These are phyloP conservation scores for Salmo trutta DNA, from an alignment of 2,797 vertebrate genomes.

Conservation along the genomic window DNA sequence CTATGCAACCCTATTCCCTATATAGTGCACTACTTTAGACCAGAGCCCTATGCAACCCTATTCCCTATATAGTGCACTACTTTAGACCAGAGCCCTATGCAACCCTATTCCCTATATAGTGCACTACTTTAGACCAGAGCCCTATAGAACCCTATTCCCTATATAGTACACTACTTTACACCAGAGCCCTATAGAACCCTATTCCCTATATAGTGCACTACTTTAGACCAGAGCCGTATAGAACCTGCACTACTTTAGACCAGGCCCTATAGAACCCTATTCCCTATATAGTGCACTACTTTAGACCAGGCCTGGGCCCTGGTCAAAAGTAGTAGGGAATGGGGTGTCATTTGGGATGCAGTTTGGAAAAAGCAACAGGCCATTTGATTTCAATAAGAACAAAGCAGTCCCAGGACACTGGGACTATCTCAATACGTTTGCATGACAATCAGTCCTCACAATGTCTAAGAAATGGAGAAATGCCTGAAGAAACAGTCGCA, in stretches of 20 bases:
- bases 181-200: no score
- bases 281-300: not conserved
- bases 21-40: not conserved
- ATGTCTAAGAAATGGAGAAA: not conserved
- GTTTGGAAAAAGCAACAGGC: slow-evolving; percentile 10
- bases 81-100: no score
- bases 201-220: no score
- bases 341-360: not conserved
- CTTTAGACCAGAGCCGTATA: no score
- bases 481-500: slow-evolving; percentile 14
- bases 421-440: slow-evolving; percentile 51
- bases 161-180: not conserved
- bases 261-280: no score
- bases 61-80: no score
- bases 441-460: slow-evolving; percentile 55
- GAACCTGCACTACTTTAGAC: no score
- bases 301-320: not conserved
- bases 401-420: slow-evolving; percentile 25
- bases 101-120: not conserved
- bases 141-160: no score
- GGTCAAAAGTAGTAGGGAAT: slow-evolving; percentile 9
- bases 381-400: slow-evolving; percentile 49
- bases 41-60: no score
- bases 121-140: not conserved
- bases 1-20: no score